Conservation (phyloP, 2,888 invertebrate genomes). For the Cerceris rybyensis region DNA sequence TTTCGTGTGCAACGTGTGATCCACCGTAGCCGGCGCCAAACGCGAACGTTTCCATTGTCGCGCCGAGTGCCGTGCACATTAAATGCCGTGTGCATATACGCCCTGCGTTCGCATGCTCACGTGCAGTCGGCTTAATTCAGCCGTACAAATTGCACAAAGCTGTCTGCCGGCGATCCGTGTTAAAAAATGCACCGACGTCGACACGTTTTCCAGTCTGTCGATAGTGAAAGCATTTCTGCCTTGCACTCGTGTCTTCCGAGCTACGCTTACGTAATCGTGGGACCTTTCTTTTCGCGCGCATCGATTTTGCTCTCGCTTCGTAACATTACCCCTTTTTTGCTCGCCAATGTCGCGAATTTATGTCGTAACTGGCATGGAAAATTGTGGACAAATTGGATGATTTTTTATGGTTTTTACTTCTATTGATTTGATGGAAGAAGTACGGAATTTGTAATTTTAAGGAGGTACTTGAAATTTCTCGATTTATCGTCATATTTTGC, state of each 20-base stretch:
- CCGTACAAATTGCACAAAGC: slow-evolving; percentile 52
- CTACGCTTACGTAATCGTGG: slow-evolving; percentile 11
- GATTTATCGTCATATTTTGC: too few species aligned
- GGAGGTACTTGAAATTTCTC: too few species aligned
- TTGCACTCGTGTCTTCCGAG: slow-evolving; percentile 34
- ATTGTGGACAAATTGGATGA: too few species aligned
- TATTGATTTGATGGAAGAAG: too few species aligned
- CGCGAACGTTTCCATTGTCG: slow-evolving; percentile 35
- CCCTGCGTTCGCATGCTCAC: background rate
- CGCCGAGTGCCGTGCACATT: background rate
- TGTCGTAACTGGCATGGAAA: too few species aligned
- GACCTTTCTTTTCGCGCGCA: slow-evolving; percentile 6
- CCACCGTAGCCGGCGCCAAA: slow-evolving; percentile 7
- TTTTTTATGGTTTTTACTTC: too few species aligned
- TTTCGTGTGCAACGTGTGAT: slow-evolving; percentile 35
- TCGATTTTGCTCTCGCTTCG: background rate
- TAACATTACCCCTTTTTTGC: background rate
- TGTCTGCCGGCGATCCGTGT: slow-evolving; percentile 40
- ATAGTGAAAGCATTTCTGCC: slow-evolving; percentile 54
- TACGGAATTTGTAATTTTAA: too few species aligned
- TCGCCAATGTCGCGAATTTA: too few species aligned
- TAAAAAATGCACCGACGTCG: slow-evolving; percentile 39
- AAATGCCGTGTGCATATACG: background rate
- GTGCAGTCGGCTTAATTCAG: slow-evolving; percentile 37
- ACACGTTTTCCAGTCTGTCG: slow-evolving; percentile 55